Conservation (phyloP, 2,797 vertebrate genomes). For the Rhinophrynus dorsalis region DNA sequence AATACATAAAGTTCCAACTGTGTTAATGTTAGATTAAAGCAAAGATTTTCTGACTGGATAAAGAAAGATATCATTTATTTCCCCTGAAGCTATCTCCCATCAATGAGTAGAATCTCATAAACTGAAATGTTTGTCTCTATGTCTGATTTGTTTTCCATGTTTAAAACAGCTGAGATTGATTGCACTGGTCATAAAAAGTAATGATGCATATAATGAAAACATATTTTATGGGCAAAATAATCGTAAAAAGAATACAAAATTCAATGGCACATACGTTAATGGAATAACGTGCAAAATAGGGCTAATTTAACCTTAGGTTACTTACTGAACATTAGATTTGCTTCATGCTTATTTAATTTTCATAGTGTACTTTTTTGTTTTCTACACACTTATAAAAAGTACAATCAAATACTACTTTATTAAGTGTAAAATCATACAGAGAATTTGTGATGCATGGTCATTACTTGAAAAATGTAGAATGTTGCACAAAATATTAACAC, state of each 20-base stretch:
- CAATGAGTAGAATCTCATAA: slow-evolving; percentile 66
- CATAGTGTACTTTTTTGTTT: slow-evolving; percentile 2
- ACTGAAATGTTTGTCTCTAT: slow-evolving; percentile 68
- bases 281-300: slow-evolving; percentile 66
- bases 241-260: slow-evolving; percentile 70
- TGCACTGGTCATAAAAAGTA: slow-evolving; percentile 71
- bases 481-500: not conserved
- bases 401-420: not conserved
- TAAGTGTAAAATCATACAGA: not conserved
- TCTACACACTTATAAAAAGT: not conserved
- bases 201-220: slow-evolving; percentile 78
- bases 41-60: slow-evolving; percentile 59
- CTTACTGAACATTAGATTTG: slow-evolving; percentile 30
- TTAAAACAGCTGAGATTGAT: slow-evolving; percentile 73
- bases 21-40: slow-evolving; percentile 49
- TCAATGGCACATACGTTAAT: slow-evolving; percentile 62
- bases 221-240: slow-evolving; percentile 74
- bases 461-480: not conserved
- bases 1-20: not conserved
- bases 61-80: slow-evolving; percentile 63
- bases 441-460: not conserved
- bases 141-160: slow-evolving; percentile 72
- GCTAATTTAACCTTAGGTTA: slow-evolving; percentile 60
- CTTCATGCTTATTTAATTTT: slow-evolving; percentile 42
- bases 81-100: slow-evolving; percentile 62